Conservation (phyloP, 2,113 vertebrate genomes). For the Salminus brasiliensis region DNA sequence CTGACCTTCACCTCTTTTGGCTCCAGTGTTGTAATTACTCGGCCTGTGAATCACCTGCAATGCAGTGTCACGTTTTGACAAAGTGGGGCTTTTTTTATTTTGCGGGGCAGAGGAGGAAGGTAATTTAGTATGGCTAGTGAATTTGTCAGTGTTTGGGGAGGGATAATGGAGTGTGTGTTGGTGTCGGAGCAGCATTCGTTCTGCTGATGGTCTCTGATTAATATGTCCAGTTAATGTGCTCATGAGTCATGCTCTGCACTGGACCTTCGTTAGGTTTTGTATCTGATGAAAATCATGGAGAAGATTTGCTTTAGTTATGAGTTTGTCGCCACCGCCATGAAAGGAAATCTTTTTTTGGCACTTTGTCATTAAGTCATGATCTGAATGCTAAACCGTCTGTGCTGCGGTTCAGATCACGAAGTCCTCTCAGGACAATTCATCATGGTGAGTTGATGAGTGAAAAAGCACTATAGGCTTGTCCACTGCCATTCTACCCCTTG, state of each 20-base stretch:
- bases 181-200: slow-evolving; percentile 63
- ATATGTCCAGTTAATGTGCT: slow-evolving; percentile 61
- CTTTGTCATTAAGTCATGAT: not conserved
- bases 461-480: not conserved
- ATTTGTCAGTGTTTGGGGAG: slow-evolving; percentile 49
- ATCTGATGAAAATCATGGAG: not conserved
- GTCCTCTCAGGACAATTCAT: not conserved
- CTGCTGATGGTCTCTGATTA: slow-evolving; percentile 54
- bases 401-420: not conserved
- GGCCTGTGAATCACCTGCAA: slow-evolving; percentile 56
- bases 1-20: not conserved
- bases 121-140: slow-evolving; percentile 60
- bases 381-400: not conserved
- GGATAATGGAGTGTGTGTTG: slow-evolving; percentile 64
- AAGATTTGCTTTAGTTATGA: not conserved
- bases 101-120: slow-evolving; percentile 48
- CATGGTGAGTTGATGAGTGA: not conserved
- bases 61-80: slow-evolving; percentile 60
- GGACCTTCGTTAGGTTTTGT: slow-evolving; percentile 28
- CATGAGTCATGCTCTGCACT: slow-evolving; percentile 47
- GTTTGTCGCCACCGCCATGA: not conserved
- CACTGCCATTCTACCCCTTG: not conserved
- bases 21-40: slow-evolving; percentile 45
- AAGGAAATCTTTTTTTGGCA: not conserved
- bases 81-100: slow-evolving; percentile 59